A percentile compares a stretch with the other conserved stretches of the same genome.
Evolutionary conservation across 2,888 invertebrate genomes (phyloP).

Genomic region (Pristionchus mayeri): DNA sequence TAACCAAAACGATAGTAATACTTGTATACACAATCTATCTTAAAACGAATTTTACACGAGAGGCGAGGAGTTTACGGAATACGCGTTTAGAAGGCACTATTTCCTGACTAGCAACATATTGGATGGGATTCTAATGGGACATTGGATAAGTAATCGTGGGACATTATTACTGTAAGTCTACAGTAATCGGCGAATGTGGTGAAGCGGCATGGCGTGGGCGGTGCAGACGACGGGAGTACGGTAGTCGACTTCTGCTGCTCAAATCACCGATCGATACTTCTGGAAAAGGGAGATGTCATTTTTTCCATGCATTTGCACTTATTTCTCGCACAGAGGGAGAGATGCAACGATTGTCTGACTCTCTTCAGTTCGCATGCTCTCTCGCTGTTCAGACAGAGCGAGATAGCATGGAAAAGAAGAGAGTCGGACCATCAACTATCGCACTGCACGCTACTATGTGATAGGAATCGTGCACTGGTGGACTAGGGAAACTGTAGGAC

Average conservation of each 20-base stretch:
- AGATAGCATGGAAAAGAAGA: no score
- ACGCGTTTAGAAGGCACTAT: conserved; percentile 14
- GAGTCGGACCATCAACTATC: background rate
- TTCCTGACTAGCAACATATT: conserved; percentile 42
- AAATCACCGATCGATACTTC: conserved; percentile 37
- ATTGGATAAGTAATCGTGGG: background rate
- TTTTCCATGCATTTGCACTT: no score
- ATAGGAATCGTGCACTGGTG: background rate
- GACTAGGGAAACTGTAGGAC: conserved; percentile 15
- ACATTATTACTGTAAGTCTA: background rate
- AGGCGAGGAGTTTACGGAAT: background rate
- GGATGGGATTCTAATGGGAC: background rate
- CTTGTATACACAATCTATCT: conserved; percentile 35
- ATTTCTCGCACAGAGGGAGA: background rate
- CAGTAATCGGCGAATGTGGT: background rate
- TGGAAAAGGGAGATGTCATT: conserved; percentile 4
- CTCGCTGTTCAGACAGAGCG: no score
- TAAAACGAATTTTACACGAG: conserved; percentile 21
- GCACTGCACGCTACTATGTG: background rate
- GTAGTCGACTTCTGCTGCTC: background rate
- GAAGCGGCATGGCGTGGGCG: background rate
- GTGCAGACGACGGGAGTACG: no score
- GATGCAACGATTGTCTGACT: no score
- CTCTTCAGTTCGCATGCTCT: no score
- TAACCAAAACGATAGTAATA: background rate